A percentile compares a stretch with the other conserved stretches of the same genome.
Evolutionary conservation across 2,797 vertebrate species (phyloP).

Genomic region (Simalia tracyae): DNA sequence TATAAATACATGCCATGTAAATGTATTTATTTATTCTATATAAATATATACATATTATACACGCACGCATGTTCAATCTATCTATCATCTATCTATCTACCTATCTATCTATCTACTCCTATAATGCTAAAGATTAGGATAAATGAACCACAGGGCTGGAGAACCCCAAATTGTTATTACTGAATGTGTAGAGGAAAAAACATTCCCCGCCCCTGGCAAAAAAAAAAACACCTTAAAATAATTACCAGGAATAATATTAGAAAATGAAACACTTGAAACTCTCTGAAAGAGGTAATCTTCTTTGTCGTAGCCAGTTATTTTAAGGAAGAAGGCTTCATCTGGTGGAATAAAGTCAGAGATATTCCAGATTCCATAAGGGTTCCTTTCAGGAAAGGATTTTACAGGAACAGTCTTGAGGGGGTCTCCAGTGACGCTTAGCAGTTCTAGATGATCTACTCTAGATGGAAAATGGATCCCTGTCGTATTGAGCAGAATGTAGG

Average conservation of each 20-base stretch:
- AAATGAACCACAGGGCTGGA: neutral
- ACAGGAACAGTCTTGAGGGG: constrained; percentile 90
- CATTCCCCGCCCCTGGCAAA: neutral
- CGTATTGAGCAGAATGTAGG: constrained; percentile 93
- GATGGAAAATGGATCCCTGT: constrained; percentile 87
- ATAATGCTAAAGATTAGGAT: neutral
- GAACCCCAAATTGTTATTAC: neutral
- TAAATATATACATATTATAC: too few relatives aligned
- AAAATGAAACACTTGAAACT: constrained; percentile 95
- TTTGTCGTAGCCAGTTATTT: constrained; percentile 88
- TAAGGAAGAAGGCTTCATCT: constrained; percentile 91
- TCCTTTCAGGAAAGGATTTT: constrained; percentile 84
- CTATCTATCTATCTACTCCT: neutral
- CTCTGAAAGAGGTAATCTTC: constrained; percentile 91
- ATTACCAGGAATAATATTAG: constrained; percentile 90
- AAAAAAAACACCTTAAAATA: neutral
- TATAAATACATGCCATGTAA: neutral
- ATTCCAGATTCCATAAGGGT: constrained; percentile 90
- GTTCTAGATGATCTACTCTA: constrained; percentile 86
- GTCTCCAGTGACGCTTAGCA: constrained; percentile 83
- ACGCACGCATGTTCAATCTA: too few relatives aligned
- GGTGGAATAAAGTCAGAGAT: constrained; percentile 94
- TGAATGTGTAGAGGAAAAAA: neutral
- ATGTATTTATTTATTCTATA: neutral
- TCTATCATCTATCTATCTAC: too few relatives aligned